Evolutionary conservation across 2,797 vertebrate genomes (phyloP).

Genomic region (Diglossa cyanea): DNA sequence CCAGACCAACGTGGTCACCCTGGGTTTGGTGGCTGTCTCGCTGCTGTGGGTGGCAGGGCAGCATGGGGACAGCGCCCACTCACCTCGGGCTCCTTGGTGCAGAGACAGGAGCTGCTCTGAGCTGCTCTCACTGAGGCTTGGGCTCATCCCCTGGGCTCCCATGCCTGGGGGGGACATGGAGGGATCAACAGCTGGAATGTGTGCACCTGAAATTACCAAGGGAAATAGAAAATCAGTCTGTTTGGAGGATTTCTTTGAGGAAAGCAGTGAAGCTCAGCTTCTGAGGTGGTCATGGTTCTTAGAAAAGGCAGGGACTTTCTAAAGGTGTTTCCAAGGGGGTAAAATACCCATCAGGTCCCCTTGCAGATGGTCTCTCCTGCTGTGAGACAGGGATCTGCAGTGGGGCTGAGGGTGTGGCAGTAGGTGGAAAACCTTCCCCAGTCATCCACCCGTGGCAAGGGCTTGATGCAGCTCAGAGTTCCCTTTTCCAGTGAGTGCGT

Average conservation of each 20-base stretch:
- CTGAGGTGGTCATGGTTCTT: not conserved
- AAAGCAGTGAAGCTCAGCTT: not conserved
- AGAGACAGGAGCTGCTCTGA: not conserved
- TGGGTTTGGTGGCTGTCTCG: not conserved
- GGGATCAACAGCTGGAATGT: not conserved
- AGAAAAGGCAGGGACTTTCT: not conserved
- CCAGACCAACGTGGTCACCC: rapidly evolving
- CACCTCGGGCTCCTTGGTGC: rapidly evolving
- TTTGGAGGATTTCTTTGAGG: not conserved
- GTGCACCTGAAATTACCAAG: rapidly evolving
- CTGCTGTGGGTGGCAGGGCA: not conserved
- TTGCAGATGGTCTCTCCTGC: not conserved
- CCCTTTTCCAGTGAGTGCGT: not conserved
- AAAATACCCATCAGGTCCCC: rapidly evolving
- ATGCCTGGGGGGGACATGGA: rapidly evolving
- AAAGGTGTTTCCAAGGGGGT: not conserved
- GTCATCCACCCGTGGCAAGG: rapidly evolving
- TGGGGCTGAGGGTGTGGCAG: not conserved
- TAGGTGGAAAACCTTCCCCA: not conserved
- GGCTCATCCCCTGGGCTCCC: not conserved
- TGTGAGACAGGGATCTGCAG: not conserved
- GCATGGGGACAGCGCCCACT: rapidly evolving
- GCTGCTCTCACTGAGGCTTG: not conserved
- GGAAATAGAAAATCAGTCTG: not conserved
- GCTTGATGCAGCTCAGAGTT: not conserved